Evolutionary conservation across 2,113 vertebrate genomes (phyloP), one percentile per base, ranked within the genome.

Genomic region (Sinocyclocheilus maitianheensis): DNA sequence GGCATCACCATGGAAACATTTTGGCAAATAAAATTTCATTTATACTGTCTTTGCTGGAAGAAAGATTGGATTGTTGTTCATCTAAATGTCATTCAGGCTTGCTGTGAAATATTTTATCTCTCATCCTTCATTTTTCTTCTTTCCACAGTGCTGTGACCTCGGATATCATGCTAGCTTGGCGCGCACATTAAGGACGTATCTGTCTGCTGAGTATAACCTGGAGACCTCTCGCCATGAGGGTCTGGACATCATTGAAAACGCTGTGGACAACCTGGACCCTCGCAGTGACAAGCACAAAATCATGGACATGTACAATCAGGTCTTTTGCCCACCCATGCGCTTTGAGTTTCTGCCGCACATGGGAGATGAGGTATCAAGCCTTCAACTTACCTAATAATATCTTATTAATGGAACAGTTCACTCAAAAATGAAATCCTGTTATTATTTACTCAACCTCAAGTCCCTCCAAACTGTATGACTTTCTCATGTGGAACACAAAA

Each of bases 221-320:
- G 98, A 99, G 88, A 99, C 97, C 0, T 98, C 98, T 0, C 96
- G 98, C 40, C 98, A 99, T 0, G 98, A 99, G 92, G 98, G 98
- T 71, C 95, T 99, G 90, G 98, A 99, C 26, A 90, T 98, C 88
- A 96, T 99, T 0, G 97, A 99, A 94, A 98, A 97, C 0, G 97
- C 98, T 0, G 98, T 99, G 94, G 98, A 99, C 93, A 98, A 95
- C 94, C 92, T 99, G 93, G 98, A 99, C 65, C 96, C 97, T 0
- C 96, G 98, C 16, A 99, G 97, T 0, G 98, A 99, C 96, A 99
- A 99, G 92, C 98, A 99, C 94, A 98, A 97, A 10, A 92, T 99
- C 92, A 99, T 99, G 98, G 98, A 99, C 93, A 98, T 99, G 96
- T 97, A 97, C 93, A 99, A 98, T 94, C 98, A 99, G 93, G 97